Percentiles rank a stretch among this genome's conserved stretches.
Conservation (phyloP, 2,113 vertebrate genomes). For the Corydoras maculifer region DNA sequence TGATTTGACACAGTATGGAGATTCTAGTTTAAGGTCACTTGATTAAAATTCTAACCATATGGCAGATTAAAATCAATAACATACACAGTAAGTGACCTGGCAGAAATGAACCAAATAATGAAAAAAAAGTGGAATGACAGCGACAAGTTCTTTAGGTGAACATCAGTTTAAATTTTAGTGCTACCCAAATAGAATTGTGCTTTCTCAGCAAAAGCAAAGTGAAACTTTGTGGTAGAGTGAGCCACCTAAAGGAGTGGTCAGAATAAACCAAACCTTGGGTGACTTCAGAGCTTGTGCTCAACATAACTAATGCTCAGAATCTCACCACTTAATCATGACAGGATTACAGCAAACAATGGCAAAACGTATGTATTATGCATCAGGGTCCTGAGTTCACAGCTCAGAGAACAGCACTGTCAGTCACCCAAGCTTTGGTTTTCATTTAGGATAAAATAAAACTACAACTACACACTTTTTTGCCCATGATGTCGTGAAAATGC, state of each 20-base stretch:
- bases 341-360: too few relatives aligned
- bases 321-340: background rate
- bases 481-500: conserved; percentile 99
- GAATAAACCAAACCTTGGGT: conserved; percentile 89
- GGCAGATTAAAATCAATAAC: conserved; percentile 54
- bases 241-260: conserved; percentile 94
- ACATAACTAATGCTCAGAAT: conserved; percentile 11
- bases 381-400: conserved; percentile 1
- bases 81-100: conserved; percentile 95
- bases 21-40: conserved; percentile 94
- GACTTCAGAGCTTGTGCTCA: conserved; percentile 58
- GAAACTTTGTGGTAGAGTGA: background rate
- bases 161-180: conserved; percentile 37
- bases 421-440: conserved; percentile 93
- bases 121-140: conserved; percentile 55
- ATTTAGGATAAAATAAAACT: conserved; percentile 99
- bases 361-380: too few relatives aligned
- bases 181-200: background rate
- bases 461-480: conserved; percentile 99
- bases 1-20: conserved; percentile 96
- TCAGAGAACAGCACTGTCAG: conserved; percentile 7
- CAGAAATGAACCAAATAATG: conserved; percentile 60
- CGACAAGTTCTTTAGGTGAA: conserved; percentile 95
- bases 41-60: conserved; percentile 64
- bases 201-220: background rate